Evolutionary conservation across 2,888 invertebrate genomes (phyloP).

Genomic region (Ochlodes sylvanus): DNA sequence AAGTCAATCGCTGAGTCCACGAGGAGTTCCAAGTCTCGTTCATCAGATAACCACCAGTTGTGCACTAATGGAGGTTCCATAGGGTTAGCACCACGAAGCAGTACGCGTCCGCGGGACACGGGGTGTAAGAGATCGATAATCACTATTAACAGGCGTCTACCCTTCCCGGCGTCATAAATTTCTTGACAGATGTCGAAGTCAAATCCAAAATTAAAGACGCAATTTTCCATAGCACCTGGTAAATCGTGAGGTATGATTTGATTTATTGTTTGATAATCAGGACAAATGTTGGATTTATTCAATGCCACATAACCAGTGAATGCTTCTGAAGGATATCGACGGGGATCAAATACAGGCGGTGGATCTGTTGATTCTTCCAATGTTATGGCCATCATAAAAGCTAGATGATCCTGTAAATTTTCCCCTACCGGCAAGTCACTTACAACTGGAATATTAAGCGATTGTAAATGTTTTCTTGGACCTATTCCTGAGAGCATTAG

Average conservation of each 20-base stretch:
- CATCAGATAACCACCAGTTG: constrained; percentile 46
- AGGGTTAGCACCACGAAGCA: constrained; percentile 49
- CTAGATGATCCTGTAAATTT: constrained; percentile 54
- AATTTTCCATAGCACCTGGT: constrained; percentile 44
- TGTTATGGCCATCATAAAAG: constrained; percentile 40
- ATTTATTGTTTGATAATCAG: constrained; percentile 51
- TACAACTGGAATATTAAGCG: constrained; percentile 49
- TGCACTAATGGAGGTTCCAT: constrained; percentile 49
- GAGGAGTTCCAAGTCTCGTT: constrained; percentile 51
- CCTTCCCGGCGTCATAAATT: constrained; percentile 19
- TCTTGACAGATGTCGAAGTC: constrained; percentile 22
- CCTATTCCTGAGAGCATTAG: constrained; percentile 62
- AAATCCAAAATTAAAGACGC: constrained; percentile 41
- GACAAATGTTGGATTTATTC: constrained; percentile 43
- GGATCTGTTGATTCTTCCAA: constrained; percentile 36
- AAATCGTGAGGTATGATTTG: constrained; percentile 45
- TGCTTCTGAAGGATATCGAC: constrained; percentile 45
- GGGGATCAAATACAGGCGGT: constrained; percentile 32
- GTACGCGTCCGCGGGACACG: constrained; percentile 51
- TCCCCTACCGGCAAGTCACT: constrained; percentile 57
- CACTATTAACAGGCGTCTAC: constrained; percentile 3
- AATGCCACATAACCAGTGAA: constrained; percentile 46
- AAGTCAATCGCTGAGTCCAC: constrained; percentile 51
- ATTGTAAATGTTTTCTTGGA: constrained; percentile 51
- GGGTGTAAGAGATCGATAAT: constrained; percentile 41